Conservation (phyloP, 1,140 invertebrate genomes). For the Zaprionus taronus region DNA sequence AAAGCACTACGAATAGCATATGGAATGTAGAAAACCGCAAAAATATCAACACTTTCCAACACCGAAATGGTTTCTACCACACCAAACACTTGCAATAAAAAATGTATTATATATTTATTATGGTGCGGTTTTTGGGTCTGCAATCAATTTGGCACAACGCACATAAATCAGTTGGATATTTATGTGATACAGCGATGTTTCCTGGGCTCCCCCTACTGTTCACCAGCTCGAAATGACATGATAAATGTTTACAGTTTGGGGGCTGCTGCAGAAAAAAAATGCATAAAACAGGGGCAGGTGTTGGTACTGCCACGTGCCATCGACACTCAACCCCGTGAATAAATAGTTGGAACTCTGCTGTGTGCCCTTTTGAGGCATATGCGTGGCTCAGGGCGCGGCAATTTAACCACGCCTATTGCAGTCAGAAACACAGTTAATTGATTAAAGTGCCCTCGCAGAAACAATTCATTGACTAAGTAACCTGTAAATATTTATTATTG, state of each 20-base stretch:
- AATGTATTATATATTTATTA: constrained; percentile 51
- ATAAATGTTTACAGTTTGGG: constrained; percentile 53
- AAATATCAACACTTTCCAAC: constrained; percentile 7
- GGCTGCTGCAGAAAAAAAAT: constrained; percentile 33
- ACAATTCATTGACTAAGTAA: constrained; percentile 45
- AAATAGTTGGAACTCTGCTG: neutral
- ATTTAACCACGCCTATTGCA: neutral
- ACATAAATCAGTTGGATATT: constrained; percentile 66
- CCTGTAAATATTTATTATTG: constrained; percentile 26
- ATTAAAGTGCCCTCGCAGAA: constrained; percentile 54
- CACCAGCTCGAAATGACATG: constrained; percentile 45
- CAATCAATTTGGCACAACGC: constrained; percentile 58
- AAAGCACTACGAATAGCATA: neutral
- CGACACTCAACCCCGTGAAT: constrained; percentile 29
- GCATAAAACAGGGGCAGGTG: constrained; percentile 51
- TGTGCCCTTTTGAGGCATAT: neutral
- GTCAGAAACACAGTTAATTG: constrained; percentile 29
- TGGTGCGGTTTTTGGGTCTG: constrained; percentile 40
- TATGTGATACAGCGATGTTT: constrained; percentile 19
- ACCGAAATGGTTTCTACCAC: constrained; percentile 27
- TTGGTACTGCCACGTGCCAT: constrained; percentile 62
- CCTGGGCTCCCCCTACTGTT: constrained; percentile 2
- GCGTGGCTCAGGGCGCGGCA: neutral
- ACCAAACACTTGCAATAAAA: constrained; percentile 30
- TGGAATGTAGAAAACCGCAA: constrained; percentile 9